Evolutionary conservation across 2,888 invertebrate species (phyloP).

Genomic region (Ashinkailepas kermadecensis): DNA sequence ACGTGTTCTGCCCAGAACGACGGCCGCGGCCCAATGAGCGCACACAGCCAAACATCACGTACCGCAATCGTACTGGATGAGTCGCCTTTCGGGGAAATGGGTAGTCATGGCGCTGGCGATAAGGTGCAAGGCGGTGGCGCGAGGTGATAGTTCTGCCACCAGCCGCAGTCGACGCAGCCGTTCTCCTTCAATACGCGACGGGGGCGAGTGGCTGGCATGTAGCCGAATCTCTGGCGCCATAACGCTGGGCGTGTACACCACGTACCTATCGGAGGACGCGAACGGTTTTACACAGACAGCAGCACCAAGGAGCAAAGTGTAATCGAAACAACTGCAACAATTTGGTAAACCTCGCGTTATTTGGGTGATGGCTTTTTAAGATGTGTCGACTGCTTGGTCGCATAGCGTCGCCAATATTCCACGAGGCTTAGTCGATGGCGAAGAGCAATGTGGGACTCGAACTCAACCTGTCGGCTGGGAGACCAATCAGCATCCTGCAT

Average conservation of each 20-base stretch:
- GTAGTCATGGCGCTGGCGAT: constrained; percentile 73
- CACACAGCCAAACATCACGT: constrained; percentile 37
- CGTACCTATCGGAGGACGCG: constrained; percentile 55
- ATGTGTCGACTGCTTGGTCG: too few species aligned
- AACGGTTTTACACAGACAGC: constrained; percentile 37
- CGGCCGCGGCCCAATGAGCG: not conserved
- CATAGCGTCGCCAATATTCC: too few species aligned
- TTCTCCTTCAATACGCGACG: constrained; percentile 52
- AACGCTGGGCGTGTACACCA: constrained; percentile 68
- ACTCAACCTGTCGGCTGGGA: too few species aligned
- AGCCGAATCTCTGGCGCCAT: constrained; percentile 57
- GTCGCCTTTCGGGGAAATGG: constrained; percentile 93
- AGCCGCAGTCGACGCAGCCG: constrained; percentile 49
- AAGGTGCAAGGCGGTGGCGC: constrained; percentile 64
- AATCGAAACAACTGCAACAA: too few species aligned
- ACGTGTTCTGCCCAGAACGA: not conserved
- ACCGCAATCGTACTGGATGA: constrained; percentile 99
- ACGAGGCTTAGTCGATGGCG: too few species aligned
- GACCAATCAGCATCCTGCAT: too few species aligned
- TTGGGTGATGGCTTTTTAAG: too few species aligned
- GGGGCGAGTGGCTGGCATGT: constrained; percentile 63
- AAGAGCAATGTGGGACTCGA: too few species aligned
- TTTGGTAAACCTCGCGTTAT: too few species aligned
- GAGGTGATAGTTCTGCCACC: constrained; percentile 53
- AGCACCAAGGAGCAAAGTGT: too few species aligned